Evolutionary conservation across 2,888 invertebrate species (phyloP).

Genomic region (Andrena praecox): DNA sequence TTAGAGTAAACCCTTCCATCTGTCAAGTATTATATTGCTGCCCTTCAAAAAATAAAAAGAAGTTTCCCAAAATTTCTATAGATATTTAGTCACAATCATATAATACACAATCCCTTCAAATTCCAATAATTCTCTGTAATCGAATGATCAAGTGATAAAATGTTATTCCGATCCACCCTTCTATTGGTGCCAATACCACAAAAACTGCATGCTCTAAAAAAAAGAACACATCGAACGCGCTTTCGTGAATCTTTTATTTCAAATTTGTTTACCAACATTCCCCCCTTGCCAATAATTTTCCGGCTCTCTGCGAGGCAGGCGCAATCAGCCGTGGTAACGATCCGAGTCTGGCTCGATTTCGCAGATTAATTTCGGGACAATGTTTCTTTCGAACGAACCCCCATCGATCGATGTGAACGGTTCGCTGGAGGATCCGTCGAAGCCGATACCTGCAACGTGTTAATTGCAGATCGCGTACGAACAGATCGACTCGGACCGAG

Average conservation of each 20-base stretch:
- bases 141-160: no score
- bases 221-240: not conserved
- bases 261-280: not conserved
- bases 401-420: slow-evolving; percentile 4
- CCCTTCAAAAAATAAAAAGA: no score
- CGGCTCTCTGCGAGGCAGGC: not conserved
- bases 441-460: slow-evolving; percentile 36
- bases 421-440: slow-evolving; percentile 10
- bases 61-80: no score
- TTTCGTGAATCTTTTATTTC: not conserved
- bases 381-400: slow-evolving; percentile 11
- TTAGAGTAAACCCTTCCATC: no score
- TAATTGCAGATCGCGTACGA: slow-evolving; percentile 29
- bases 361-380: slow-evolving; percentile 15
- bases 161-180: no score
- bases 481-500: slow-evolving; percentile 27
- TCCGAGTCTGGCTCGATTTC: not conserved
- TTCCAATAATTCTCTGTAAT: no score
- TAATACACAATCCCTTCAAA: no score
- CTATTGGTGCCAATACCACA: no score
- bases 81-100: no score
- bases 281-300: not conserved
- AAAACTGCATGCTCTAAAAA: no score
- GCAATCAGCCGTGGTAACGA: not conserved
- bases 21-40: no score